phyloP scores from a whole-genome alignment of 2,113 vertebrate species.

The Bufo gargarizans region DNA sequence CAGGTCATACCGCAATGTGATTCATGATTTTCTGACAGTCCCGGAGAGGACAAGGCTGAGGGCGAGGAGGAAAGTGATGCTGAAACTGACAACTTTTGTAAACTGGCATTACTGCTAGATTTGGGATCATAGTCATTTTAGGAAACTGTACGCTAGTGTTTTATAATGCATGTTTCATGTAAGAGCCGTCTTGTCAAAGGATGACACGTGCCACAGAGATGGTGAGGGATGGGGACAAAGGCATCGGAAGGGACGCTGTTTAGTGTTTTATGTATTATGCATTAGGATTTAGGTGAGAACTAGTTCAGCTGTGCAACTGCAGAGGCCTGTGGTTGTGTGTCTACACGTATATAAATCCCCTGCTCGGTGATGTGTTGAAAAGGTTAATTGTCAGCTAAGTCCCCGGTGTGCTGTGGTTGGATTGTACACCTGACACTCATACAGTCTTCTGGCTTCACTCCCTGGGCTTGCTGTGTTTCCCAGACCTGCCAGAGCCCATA shows the following conservation, averaged over 20 bases:
- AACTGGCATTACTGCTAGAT: constrained; percentile 12
- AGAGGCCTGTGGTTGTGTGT: background rate
- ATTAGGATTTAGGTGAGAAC: constrained; percentile 21
- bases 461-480: constrained; percentile 33
- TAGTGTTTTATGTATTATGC: constrained; percentile 11
- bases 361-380: constrained; percentile 48
- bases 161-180: background rate
- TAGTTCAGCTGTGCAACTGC: constrained; percentile 26
- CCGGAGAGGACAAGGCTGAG: constrained; percentile 33
- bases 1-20: constrained; percentile 28
- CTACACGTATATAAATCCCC: constrained; percentile 43
- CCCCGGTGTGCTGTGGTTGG: constrained; percentile 46
- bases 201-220: background rate
- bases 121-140: constrained; percentile 13
- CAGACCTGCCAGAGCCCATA: constrained; percentile 51
- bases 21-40: constrained; percentile 41
- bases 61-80: background rate
- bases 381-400: constrained; percentile 53
- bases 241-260: background rate
- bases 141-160: background rate
- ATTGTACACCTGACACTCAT: constrained; percentile 35
- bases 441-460: constrained; percentile 2
- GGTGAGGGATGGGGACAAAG: background rate
- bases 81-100: constrained; percentile 16
- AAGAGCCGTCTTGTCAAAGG: background rate